Evolutionary conservation across 2,888 invertebrate species (phyloP).

Genomic region (Macrosoma leucophasiata): DNA sequence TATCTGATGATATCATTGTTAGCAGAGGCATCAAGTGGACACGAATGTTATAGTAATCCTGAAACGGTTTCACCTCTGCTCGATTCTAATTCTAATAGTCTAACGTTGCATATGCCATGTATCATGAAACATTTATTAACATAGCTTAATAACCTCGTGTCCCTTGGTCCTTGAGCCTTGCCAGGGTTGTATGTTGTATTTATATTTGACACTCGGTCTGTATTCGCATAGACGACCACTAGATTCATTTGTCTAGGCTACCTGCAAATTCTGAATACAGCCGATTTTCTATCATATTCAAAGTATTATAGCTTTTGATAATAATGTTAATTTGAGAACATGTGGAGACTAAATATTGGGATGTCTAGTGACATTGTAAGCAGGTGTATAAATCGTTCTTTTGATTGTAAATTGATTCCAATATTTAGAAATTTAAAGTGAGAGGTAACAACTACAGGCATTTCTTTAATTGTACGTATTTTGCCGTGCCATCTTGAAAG

Average conservation of each 20-base stretch:
- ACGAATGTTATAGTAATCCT: slow-evolving; percentile 52
- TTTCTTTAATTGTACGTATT: slow-evolving; percentile 59
- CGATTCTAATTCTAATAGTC: slow-evolving; percentile 40
- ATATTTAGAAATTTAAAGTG: slow-evolving; percentile 63
- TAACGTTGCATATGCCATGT: slow-evolving; percentile 62
- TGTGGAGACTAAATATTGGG: slow-evolving; percentile 65
- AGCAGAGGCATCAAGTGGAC: slow-evolving; percentile 64
- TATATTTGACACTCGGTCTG: slow-evolving; percentile 57
- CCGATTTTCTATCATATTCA: slow-evolving; percentile 41
- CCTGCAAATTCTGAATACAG: slow-evolving; percentile 40
- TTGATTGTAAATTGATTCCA: slow-evolving; percentile 67
- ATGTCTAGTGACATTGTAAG: slow-evolving; percentile 58
- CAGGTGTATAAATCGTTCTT: slow-evolving; percentile 70
- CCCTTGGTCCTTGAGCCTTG: slow-evolving; percentile 69
- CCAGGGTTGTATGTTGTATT: slow-evolving; percentile 66
- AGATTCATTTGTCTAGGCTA: slow-evolving; percentile 24
- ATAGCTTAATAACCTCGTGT: slow-evolving; percentile 65
- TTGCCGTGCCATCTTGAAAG: slow-evolving; percentile 71
- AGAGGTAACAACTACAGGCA: slow-evolving; percentile 61
- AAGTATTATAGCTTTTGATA: slow-evolving; percentile 47
- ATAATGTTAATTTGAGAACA: slow-evolving; percentile 45
- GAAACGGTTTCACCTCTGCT: slow-evolving; percentile 39
- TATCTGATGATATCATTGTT: slow-evolving; percentile 48
- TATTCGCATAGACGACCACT: slow-evolving; percentile 31
- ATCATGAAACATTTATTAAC: slow-evolving; percentile 54